Base-by-base conservation (phyloP, 2,113 vertebrate genomes). In the Cariama cristata region DNA sequence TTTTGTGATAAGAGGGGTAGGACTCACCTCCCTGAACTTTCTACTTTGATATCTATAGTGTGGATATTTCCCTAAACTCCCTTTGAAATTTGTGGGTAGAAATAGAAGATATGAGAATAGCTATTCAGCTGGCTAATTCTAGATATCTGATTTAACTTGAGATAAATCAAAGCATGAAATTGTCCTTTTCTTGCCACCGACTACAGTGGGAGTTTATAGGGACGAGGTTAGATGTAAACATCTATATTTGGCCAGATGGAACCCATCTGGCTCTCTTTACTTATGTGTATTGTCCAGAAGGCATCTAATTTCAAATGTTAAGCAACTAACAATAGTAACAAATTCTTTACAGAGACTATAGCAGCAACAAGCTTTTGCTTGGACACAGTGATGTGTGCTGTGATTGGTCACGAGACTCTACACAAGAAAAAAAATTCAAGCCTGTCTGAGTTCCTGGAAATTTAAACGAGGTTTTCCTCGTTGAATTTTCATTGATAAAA, bases 301-400 rank as follows among this genome's bases (percentile, higher is more conserved):
- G 44, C 76, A 66, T 92, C 79, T 91, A 80, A 89, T 97, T 96
- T 92, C 74, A 91, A 89, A 84, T 53, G 80, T 87, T 95, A 93
- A 96, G 26, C 38, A 75, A 30, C 88, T 95, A 97, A 97, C 93
- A 97, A 96, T 95, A 96, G 93, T 80, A 94, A 94, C 81, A 93
- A 85, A 90, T 79, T 68, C 40, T 87, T 95, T 62, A 68, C 52
- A 91, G 86, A 96, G 21, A 68, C 76, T 87, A 56, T 35, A 79
- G 35, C 69, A 90, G 56, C 44, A 94, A 56, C 21, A 87, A 40
- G 14, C 64, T 72, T 83, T 84, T 80, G 66, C 80, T 76, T 96
- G 60, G 35, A 90, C 40, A n/a, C 26, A 91, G 11, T n/a, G 44
- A 44, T 45, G 60, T 56, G 26, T 75, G 33, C 40, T 94, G 84